These are phyloP conservation scores for Nyctibius grandis DNA, from an alignment of 2,797 vertebrate genomes.

Conservation along the genomic window DNA sequence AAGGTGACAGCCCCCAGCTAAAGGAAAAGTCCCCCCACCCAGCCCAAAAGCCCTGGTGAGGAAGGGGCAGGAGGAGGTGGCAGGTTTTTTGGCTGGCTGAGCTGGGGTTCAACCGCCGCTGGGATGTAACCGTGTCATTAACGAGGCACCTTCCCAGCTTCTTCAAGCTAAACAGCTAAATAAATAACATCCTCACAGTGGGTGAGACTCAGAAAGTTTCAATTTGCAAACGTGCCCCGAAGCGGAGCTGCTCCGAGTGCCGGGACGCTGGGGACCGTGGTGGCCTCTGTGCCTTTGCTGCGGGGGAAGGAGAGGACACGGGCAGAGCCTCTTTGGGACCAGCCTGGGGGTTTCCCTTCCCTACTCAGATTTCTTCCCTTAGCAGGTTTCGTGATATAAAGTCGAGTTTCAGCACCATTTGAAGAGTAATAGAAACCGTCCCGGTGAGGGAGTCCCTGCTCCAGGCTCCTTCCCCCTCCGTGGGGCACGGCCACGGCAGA, in stretches of 20 bases:
- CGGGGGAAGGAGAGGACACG: background rate
- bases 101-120: background rate
- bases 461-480: background rate
- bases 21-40: background rate
- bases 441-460: background rate
- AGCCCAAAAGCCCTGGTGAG: accelerated
- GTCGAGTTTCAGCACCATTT: background rate
- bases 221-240: accelerated
- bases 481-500: background rate
- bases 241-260: background rate
- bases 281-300: background rate
- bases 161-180: background rate
- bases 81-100: background rate
- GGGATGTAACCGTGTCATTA: background rate
- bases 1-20: background rate
- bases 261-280: accelerated
- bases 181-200: accelerated
- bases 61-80: background rate
- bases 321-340: background rate
- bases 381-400: background rate
- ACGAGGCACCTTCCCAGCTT: background rate
- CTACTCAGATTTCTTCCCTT: background rate
- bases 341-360: background rate
- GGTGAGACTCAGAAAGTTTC: background rate
- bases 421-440: background rate